Percentiles rank a stretch among this genome's conserved stretches.
Evolutionary conservation across 2,888 invertebrate species (phyloP).

Genomic region (Quadroppia sp.): DNA sequence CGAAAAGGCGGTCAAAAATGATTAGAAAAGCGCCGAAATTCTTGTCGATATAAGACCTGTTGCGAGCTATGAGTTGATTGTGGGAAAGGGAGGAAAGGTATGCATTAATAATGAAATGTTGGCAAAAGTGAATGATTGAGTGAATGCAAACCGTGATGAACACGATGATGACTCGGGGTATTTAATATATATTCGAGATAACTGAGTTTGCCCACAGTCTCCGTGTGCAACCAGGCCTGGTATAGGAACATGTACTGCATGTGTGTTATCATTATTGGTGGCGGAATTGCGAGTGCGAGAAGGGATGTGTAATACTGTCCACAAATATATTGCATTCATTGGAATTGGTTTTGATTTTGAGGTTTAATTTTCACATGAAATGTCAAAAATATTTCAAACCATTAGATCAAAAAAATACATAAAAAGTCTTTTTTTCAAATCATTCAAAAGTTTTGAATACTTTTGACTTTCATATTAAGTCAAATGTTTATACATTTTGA

Average conservation of each 20-base stretch:
- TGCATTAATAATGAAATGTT: conserved; percentile 3
- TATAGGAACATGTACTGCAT: conserved; percentile 42
- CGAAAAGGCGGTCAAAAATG: conserved; percentile 78
- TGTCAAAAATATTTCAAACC: too few species aligned
- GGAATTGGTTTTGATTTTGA: background rate
- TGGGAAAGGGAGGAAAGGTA: background rate
- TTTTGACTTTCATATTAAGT: too few species aligned
- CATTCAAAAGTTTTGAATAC: too few species aligned
- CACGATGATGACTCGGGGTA: conserved; percentile 76
- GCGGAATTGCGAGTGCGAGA: conserved; percentile 34
- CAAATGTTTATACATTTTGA: background rate
- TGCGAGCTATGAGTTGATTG: conserved; percentile 62
- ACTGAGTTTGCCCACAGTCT: conserved; percentile 65
- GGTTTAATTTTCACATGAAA: too few species aligned
- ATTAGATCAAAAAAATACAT: too few species aligned
- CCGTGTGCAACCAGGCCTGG: conserved; percentile 43
- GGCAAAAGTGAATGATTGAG: background rate
- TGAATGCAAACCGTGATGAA: conserved; percentile 58
- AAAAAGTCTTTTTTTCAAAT: too few species aligned
- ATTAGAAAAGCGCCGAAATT: conserved; percentile 88
- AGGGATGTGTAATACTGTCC: conserved; percentile 26
- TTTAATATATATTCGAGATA: conserved; percentile 80
- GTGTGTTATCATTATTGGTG: conserved; percentile 41
- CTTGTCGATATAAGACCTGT: conserved; percentile 84
- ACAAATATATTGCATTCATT: background rate